Evolutionary conservation across 2,113 vertebrate genomes (phyloP).

Genomic region (Podarcis cretensis): DNA sequence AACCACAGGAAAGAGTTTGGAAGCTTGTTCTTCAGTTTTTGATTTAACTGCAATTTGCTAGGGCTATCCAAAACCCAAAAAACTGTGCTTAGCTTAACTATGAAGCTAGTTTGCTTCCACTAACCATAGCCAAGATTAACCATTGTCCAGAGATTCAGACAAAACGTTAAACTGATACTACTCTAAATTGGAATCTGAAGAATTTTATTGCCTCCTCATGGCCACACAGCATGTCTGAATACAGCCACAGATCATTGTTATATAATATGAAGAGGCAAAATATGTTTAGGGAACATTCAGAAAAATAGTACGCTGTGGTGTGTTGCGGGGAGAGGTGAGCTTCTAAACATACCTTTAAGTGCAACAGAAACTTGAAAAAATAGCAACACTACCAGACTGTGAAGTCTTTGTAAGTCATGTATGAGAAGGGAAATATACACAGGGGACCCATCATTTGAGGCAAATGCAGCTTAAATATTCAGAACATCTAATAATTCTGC

Average conservation of each 20-base stretch:
- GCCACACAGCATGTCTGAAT: background rate
- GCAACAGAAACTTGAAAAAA: too few species aligned
- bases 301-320: background rate
- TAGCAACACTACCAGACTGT: background rate
- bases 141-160: background rate
- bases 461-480: background rate
- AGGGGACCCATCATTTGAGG: background rate
- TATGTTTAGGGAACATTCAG: background rate
- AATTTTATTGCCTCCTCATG: background rate
- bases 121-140: background rate
- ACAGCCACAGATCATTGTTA: background rate
- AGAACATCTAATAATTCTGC: background rate
- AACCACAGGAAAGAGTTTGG: background rate
- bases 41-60: background rate
- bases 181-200: background rate
- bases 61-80: background rate
- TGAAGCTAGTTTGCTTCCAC: background rate
- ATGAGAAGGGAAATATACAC: background rate
- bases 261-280: background rate
- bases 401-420: background rate
- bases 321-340: too few species aligned
- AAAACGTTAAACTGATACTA: background rate
- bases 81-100: background rate
- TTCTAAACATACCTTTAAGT: background rate
- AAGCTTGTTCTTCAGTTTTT: background rate